Base-by-base conservation (phyloP, 1,140 invertebrate species). In the Atopsyche davidsoni region DNA sequence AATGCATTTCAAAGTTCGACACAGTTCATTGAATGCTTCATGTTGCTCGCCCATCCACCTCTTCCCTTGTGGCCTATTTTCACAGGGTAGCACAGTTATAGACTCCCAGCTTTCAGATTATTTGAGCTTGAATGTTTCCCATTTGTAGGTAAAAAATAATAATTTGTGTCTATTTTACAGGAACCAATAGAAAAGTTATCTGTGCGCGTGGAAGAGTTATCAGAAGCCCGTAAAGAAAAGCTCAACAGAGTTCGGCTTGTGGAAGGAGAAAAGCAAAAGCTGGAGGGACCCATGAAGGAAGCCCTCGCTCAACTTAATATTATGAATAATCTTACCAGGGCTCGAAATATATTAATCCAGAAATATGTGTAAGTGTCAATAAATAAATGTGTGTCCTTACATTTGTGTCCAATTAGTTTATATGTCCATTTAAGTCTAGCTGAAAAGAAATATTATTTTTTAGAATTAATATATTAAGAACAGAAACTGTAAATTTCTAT, bases 211-310 rank as follows among this genome's bases (percentile, higher is more conserved):
- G 89, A 96, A 59, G 70, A 82, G 25, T 70, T 94, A 16, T 83
- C 82, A 34, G 89, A 93, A 58, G 74, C 83, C 58, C 75, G 90
- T 25, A 79, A 81, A 39, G 90, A 95, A 68, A 96, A 96, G 68
- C 68, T 95, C 24, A 92, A 93, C 67, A 77, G 93, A 59, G 80
- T 96, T 1, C 87, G 90, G 61, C 69, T 93, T 17, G 89, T 92
- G 1, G 88, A 97, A 70, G 89, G 88, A 56, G 94, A 98, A 64
- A 89, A 92, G 65, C 81, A 87, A 50, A 82, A 85, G 48, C 67
- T 98, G 34, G 83, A 91, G 61, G 85, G 81, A 51, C 87, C 91
- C 0, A 94, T 89, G 77, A 81, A 89, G 60, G 86, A 92, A 59
- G 92, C 93, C 0, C 74, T 96, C 0, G 79, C 83, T 40, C 92